phyloP scores from a whole-genome alignment of 2,113 vertebrate genomes.

The Natator depressus region DNA sequence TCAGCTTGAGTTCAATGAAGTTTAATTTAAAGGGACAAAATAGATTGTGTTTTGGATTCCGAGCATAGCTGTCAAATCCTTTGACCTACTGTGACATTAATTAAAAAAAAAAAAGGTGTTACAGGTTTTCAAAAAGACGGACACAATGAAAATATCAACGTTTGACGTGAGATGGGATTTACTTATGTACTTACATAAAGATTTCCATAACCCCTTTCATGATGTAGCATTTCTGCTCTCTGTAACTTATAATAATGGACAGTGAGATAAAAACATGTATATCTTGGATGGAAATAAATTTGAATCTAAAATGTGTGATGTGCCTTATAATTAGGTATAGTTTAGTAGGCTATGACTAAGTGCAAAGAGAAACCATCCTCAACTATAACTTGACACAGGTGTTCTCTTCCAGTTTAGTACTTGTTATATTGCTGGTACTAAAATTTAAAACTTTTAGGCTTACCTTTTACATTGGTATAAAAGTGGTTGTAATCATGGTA shows the following conservation, averaged over 20 bases:
- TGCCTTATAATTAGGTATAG: not conserved
- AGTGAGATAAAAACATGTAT: not conserved
- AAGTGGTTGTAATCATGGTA: not conserved
- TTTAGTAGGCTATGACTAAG: not conserved
- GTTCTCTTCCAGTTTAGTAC: not conserved
- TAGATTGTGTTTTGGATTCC: not conserved
- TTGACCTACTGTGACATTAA: not conserved
- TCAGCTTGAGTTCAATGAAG: not conserved
- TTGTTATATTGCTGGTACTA: not conserved
- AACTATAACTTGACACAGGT: not conserved
- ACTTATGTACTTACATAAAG: not conserved
- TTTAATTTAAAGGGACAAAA: not conserved
- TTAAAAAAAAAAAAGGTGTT: not conserved
- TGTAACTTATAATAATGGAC: not conserved
- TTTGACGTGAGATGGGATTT: not conserved
- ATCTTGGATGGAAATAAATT: not conserved
- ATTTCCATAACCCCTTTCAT: rapidly evolving
- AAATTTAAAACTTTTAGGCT: not conserved
- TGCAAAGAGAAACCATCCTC: not conserved
- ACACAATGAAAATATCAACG: not conserved
- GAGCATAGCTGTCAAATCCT: not conserved
- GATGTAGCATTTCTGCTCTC: not conserved
- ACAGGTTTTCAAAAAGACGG: rapidly evolving
- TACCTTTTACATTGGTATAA: not conserved
- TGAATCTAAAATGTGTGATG: not conserved